Base-by-base conservation (phyloP, 2,888 invertebrate species). In the Eucera pruinosa region DNA sequence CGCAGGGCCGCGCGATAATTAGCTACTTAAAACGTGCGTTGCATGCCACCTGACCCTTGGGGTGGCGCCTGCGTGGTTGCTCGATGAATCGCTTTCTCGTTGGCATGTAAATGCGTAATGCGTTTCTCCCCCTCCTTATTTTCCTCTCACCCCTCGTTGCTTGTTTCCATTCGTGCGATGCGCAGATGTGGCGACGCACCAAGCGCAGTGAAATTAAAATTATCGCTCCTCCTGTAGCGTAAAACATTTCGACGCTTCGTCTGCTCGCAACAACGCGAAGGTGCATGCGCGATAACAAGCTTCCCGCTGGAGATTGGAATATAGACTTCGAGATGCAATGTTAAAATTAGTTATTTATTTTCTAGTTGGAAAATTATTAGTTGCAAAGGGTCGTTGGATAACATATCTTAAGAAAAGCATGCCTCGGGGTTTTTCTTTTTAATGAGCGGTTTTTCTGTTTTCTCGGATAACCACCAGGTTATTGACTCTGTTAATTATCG, bases 1-100 rank as follows among this genome's bases (percentile, higher is more conserved):
- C 43, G 43, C 13, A 23, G 36, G 2, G 41, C 54, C 71, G 72
- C 72, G 73, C 54, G 70, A 68, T 70, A 81, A 82, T 82, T 83
- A 81, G 61, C 66, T 45, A 61, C 67, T 81, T 81, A 64, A 69
- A 69, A 58, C 66, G 47, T 45, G 58, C 54, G 61, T 71, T 77
- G 70, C 72, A 65, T 45, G 71, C 48, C 7, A 62, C 36, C 9
- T 25, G 27, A 23, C 52, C 18, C 41, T 27, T 13, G 18, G 18
- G 60, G 67, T 52, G 65, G 76, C 83, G 80, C 61, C 72, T 62
- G 60, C 73, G 65, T 65, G 33, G 30, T 4, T 62, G 25, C 61
- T 70, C 57, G 61, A 52, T 74, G 84, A 81, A 78, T 80, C 55
- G 73, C 70, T 39, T 77, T 77, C 83, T 57, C 73, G 55, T 25